Percentiles rank a stretch among this genome's conserved stretches.
These are phyloP conservation scores for Drosophila infuscata DNA, from an alignment of 2,888 invertebrate genomes.

Conservation along the genomic window DNA sequence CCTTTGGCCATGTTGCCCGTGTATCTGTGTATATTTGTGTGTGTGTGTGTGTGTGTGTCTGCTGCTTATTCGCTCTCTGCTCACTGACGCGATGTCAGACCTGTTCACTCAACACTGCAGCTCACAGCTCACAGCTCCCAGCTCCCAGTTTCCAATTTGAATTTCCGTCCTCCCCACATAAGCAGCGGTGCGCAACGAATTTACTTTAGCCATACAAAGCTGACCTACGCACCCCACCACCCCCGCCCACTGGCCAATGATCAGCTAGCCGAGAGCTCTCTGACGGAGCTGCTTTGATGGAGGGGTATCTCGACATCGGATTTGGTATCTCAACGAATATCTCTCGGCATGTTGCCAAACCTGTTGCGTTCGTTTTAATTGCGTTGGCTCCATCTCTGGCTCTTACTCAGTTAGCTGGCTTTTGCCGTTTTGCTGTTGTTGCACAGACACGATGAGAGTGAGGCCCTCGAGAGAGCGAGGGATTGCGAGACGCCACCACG, in stretches of 20 bases:
- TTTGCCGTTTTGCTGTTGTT: constrained; percentile 5
- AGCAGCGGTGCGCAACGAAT: constrained; percentile 57
- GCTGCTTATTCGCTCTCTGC: constrained; percentile 7
- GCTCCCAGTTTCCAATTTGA: constrained; percentile 25
- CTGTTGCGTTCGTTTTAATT: constrained; percentile 59
- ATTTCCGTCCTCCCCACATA: not conserved
- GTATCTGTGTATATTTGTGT: constrained; percentile 17
- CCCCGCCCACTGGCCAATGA: constrained; percentile 5
- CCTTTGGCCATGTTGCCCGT: constrained; percentile 19
- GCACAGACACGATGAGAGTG: constrained; percentile 12
- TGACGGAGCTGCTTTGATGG: constrained; percentile 2
- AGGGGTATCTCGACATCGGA: constrained; percentile 28
- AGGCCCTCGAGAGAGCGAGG: constrained; percentile 9
- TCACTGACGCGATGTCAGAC: constrained; percentile 36
- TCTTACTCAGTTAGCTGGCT: constrained; percentile 11
- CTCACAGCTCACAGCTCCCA: constrained; percentile 2
- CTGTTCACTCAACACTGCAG: constrained; percentile 25
- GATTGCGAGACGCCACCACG: not conserved
- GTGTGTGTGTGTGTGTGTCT: constrained; percentile 7
- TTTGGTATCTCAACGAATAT: constrained; percentile 31
- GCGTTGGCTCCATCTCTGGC: constrained; percentile 20
- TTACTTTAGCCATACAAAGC: constrained; percentile 30
- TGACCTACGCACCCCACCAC: constrained; percentile 1
- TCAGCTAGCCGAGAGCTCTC: constrained; percentile 33
- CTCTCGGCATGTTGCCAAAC: constrained; percentile 63